phyloP scores from a whole-genome alignment of 1,140 invertebrate species.

The Drepana arcuata region DNA sequence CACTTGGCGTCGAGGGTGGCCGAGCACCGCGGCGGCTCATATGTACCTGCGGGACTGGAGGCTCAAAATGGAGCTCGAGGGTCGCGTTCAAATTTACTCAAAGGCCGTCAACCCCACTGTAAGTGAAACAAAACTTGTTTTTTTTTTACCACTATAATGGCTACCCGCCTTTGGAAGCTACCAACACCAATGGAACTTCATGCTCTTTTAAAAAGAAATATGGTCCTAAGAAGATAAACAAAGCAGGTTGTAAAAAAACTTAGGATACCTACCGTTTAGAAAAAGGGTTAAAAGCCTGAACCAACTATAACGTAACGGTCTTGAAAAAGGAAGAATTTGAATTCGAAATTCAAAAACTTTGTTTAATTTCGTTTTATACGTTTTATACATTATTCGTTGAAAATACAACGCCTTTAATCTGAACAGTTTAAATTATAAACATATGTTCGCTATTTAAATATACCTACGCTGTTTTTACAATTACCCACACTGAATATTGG shows the following conservation, averaged over 20 bases:
- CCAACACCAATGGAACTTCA: not conserved
- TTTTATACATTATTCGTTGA: no score
- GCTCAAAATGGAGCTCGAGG: slow-evolving; percentile 54
- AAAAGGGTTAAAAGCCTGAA: not conserved
- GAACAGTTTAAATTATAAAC: no score
- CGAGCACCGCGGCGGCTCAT: slow-evolving; percentile 47
- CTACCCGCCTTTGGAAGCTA: not conserved
- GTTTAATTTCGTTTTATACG: no score
- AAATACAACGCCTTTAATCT: no score
- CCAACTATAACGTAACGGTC: not conserved
- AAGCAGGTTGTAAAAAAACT: not conserved
- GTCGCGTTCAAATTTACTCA: slow-evolving; percentile 45
- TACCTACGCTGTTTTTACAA: no score
- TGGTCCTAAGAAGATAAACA: not conserved
- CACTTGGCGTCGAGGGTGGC: slow-evolving; percentile 55
- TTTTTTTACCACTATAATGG: not conserved
- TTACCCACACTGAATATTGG: no score
- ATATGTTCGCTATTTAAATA: no score
- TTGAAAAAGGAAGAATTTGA: no score
- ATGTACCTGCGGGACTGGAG: slow-evolving; percentile 59
- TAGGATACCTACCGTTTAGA: not conserved
- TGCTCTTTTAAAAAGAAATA: no score
- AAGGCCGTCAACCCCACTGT: slow-evolving; percentile 52
- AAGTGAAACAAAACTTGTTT: slow-evolving; percentile 2
- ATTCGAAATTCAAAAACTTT: no score